Evolutionary conservation across 2,888 invertebrate species (phyloP).

Genomic region (Archaeoteleia sp.): DNA sequence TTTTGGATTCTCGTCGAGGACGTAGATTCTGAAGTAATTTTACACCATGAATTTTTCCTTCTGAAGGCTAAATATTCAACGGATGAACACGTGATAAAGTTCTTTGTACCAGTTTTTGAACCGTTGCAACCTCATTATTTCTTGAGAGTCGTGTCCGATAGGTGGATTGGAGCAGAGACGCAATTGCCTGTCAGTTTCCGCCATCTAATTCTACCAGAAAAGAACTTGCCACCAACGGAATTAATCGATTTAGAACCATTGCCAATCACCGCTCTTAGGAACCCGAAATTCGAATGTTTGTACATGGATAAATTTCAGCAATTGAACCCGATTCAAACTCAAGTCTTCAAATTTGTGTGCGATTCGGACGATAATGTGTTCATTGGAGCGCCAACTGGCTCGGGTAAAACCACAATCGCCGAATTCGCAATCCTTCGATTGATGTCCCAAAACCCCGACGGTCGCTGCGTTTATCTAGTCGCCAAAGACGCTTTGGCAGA

Average conservation of each 20-base stretch:
- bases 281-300: slow-evolving; percentile 88
- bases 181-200: slow-evolving; percentile 97
- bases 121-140: slow-evolving; percentile 99
- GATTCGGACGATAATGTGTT: slow-evolving; percentile 99
- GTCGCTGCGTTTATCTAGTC: slow-evolving; percentile 94
- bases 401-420: slow-evolving; percentile 95
- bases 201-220: slow-evolving; percentile 97
- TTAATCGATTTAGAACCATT: slow-evolving; percentile 96
- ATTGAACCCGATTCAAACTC: slow-evolving; percentile 99
- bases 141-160: slow-evolving; percentile 90
- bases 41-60: slow-evolving; percentile 93
- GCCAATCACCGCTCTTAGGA: slow-evolving; percentile 93
- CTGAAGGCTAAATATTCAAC: slow-evolving; percentile 94
- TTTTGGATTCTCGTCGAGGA: slow-evolving; percentile 93
- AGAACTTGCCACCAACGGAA: slow-evolving; percentile 98
- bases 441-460: slow-evolving; percentile 83
- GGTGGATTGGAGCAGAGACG: slow-evolving; percentile 96
- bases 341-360: slow-evolving; percentile 98
- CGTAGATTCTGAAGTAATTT: slow-evolving; percentile 90
- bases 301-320: slow-evolving; percentile 92
- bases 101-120: slow-evolving; percentile 99
- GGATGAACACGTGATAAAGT: slow-evolving; percentile 97
- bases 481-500: slow-evolving; percentile 95
- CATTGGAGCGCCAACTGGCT: slow-evolving; percentile 94
- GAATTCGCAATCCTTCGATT: slow-evolving; percentile 96